phyloP scores from a whole-genome alignment of 2,113 vertebrate species.

The Aspidoscelis tigris region DNA sequence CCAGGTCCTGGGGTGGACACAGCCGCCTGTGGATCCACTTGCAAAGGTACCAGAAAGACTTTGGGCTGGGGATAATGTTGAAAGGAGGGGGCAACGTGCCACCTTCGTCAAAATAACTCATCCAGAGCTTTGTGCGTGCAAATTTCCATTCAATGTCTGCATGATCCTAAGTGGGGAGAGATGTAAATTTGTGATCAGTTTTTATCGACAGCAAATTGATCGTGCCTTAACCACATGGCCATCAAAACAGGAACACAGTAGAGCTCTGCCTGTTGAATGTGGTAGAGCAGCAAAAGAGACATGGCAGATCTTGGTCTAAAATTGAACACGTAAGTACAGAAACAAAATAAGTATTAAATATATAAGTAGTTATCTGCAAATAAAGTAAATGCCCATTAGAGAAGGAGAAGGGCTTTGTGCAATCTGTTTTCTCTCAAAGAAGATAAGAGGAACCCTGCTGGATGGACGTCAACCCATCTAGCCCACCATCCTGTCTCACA shows the following conservation, averaged over 20 bases:
- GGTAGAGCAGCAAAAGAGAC: no score
- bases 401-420: no score
- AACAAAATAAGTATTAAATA: not conserved
- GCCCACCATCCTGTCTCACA: no score
- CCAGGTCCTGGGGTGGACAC: constrained; percentile 78
- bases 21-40: constrained; percentile 90
- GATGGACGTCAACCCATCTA: no score
- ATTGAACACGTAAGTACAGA: not conserved
- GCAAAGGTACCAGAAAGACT: constrained; percentile 92
- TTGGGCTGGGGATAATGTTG: constrained; percentile 94
- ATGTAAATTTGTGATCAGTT: accelerated
- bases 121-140: constrained; percentile 96
- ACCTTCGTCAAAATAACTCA: constrained; percentile 98
- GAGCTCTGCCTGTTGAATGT: no score
- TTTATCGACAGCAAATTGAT: no score
- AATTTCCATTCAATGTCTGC: constrained; percentile 99
- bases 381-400: no score
- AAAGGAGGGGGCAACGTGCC: constrained; percentile 96
- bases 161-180: constrained; percentile 82
- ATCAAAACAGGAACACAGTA: not conserved
- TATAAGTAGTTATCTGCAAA: no score
- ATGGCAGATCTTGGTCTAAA: no score
- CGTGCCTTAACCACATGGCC: not conserved
- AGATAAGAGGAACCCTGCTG: no score
- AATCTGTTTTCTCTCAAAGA: no score